Evolutionary conservation across 2,797 vertebrate species (phyloP), one percentile per base, ranked within the genome.

Genomic region (Ibycter americanus): DNA sequence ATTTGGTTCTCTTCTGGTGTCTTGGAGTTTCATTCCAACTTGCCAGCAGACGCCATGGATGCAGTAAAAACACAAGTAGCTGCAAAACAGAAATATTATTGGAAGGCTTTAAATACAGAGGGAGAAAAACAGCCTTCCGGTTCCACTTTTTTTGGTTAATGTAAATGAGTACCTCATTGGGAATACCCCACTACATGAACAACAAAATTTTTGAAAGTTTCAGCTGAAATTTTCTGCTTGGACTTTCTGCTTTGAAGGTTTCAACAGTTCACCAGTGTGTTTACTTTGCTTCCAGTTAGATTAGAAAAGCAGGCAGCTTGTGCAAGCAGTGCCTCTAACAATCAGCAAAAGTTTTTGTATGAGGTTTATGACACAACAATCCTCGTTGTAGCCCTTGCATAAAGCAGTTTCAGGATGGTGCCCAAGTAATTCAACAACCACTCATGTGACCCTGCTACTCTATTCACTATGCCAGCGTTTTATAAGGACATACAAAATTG

Each of bases 1-100:
- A 93, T 68, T 74, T 94, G 68, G 70, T 74, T 90, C 66, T 77
- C 52, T 94, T 90, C 80, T 95, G 38, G 49, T 83, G 82, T 56
- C 95, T 80, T 19, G 1, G 56, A 83, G 63, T 77, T 90, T 96
- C 90, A 81, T 89, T 93, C n/a, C 83, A 72, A 66, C 51, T 66
- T 93, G 72, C 84, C 86, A 77, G 56, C 31, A 94, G 71, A 93
- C 4, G 4, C 54, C 63, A 73, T 19, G 26, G 23, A 90, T 52
- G 47, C 70, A 95, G 91, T 11, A 27, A 96, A 95, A 83, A 62
- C 66, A 83, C 49, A 89, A 81, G 51, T 21, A 61, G 26, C 49
- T 15, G 63, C 8, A 31, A 89, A 74, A 32, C 18, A 86, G 49
- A 87, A 93, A 91, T 94, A 73, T 93, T 90, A 62, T 81, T 80